Evolutionary conservation across 1,140 invertebrate genomes (phyloP), one percentile per base, ranked within the genome.

Genomic region (Sesamia nonagrioides): DNA sequence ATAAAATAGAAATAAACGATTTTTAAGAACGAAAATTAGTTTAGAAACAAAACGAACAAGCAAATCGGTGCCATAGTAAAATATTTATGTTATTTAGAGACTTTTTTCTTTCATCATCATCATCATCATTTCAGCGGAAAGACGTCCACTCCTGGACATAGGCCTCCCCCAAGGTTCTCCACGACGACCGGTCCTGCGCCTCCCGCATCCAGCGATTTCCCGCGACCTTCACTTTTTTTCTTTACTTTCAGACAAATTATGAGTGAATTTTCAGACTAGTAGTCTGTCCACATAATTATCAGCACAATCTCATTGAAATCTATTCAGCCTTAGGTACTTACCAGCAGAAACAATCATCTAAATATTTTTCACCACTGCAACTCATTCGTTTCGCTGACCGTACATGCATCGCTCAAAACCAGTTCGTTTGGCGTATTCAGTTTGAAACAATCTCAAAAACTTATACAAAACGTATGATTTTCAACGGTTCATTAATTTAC

Each of bases 361-460:
- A 69, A 69, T 69, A 50, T 69, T 33, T 13, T 27, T 50, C 13
- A 58, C 11, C 21, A 58, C 9, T 69, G 61, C 42, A 69, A 68
- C 18, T 33, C 66, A n/a, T 48, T 9, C 50, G 66, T 69, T 69
- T 69, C 8, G 2, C 18, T 17, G 21, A 48, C 63, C 42, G 37
- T 69, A 69, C 66, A 66, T 66, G 17, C 42, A 37, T 66, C n/a
- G 61, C 15, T 18, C 35, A 37, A 69, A 33, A 69, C 66, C 42
- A 42, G 66, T 15, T 15, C 50, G 66, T 69, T 68, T 69, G 66
- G 50, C 66, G 66, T 42, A 69, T 18, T 66, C 11, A n/a, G 40
- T 40, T 48, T 69, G 66, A 50, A 69, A 69, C 66, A 69, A 69
- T 58, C 11, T n/a, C 60, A 61, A 3, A 61, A 37, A 61, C 27